Conservation (phyloP, 2,797 vertebrate species). For the Aselliscus stoliczkanus region DNA sequence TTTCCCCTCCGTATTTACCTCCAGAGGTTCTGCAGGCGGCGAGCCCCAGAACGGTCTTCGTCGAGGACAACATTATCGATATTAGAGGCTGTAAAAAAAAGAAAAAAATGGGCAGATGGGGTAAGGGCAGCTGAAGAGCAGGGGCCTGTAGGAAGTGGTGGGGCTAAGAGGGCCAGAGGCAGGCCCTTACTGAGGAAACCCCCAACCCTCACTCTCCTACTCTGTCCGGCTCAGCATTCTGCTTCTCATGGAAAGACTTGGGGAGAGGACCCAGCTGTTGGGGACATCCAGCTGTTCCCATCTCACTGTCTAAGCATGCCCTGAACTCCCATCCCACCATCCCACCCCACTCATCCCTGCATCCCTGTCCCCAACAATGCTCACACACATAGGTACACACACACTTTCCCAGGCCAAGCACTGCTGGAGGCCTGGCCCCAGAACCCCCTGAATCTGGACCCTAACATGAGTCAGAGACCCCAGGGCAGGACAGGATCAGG, state of each 20-base stretch:
- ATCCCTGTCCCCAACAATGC: background rate
- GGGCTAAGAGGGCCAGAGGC: background rate
- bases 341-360: background rate
- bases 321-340: background rate
- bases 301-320: background rate
- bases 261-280: background rate
- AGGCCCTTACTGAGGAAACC: background rate
- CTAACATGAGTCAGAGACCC: background rate
- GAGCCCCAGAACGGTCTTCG: conserved; percentile 93
- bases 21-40: conserved; percentile 95
- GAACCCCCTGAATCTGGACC: background rate
- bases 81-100: conserved; percentile 86
- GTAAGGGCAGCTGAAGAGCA: background rate
- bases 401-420: background rate
- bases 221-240: background rate
- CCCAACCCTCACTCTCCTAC: background rate
- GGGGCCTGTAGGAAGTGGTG: background rate
- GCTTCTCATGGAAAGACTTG: background rate
- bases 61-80: conserved; percentile 92
- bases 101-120: background rate
- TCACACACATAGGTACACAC: background rate
- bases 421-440: background rate
- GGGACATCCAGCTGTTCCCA: background rate
- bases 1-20: conserved; percentile 79
- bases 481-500: background rate